Conservation (phyloP, 2,888 invertebrate genomes). For the Amiota communis region DNA sequence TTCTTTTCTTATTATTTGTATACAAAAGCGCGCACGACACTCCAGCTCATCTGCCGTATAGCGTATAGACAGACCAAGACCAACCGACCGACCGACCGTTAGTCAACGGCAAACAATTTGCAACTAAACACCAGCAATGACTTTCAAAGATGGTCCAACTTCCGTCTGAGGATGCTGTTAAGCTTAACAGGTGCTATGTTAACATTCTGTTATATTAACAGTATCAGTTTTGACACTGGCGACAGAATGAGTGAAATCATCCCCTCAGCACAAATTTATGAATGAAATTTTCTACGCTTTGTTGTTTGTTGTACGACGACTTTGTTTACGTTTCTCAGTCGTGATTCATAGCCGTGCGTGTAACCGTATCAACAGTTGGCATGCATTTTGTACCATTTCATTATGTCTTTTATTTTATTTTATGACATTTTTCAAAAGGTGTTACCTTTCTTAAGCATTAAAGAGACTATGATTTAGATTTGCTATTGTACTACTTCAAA, state of each 20-base stretch:
- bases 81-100: too few species aligned
- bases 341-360: not conserved
- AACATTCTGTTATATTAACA: slow-evolving; percentile 25
- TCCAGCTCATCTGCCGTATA: slow-evolving; percentile 15
- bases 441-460: too few species aligned
- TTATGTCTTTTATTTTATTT: not conserved
- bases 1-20: not conserved
- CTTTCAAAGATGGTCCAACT: slow-evolving; percentile 47
- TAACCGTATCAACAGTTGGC: slow-evolving; percentile 4
- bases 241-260: not conserved
- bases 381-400: not conserved
- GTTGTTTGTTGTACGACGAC: too few species aligned
- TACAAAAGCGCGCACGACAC: not conserved
- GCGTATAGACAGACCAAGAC: slow-evolving; percentile 47
- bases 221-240: not conserved
- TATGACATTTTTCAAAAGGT: too few species aligned
- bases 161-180: slow-evolving; percentile 14
- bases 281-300: slow-evolving; percentile 48
- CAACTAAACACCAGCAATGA: slow-evolving; percentile 50
- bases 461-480: too few species aligned
- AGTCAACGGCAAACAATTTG: slow-evolving; percentile 49
- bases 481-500: too few species aligned
- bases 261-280: slow-evolving; percentile 44
- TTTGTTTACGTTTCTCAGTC: too few species aligned
- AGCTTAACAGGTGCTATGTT: slow-evolving; percentile 40